Evolutionary conservation across 2,113 vertebrate species (phyloP).

Genomic region (Oreocharis arfaki): DNA sequence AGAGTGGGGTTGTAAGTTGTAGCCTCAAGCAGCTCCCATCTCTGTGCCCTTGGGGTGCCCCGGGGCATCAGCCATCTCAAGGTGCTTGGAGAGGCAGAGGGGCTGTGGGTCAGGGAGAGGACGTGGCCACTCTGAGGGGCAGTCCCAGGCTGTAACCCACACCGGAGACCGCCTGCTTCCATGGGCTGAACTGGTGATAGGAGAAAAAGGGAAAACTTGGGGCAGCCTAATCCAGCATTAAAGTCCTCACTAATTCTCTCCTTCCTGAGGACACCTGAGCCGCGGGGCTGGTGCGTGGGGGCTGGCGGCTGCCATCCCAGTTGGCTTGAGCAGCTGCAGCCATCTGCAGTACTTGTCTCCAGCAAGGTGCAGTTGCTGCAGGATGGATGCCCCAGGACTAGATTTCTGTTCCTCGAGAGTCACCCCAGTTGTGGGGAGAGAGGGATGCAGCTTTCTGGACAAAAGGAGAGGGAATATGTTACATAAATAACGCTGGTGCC

Average conservation of each 20-base stretch:
- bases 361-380: background rate
- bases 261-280: slow-evolving; percentile 62
- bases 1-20: accelerated
- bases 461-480: background rate
- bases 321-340: slow-evolving; percentile 50
- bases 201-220: background rate
- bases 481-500: background rate
- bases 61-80: accelerated
- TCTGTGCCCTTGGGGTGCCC: accelerated
- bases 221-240: slow-evolving; percentile 32
- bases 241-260: slow-evolving; percentile 34
- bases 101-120: background rate
- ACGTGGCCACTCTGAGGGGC: accelerated
- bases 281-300: background rate
- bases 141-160: background rate
- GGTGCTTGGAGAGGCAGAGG: background rate
- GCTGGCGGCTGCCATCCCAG: background rate
- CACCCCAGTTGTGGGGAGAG: background rate
- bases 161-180: background rate
- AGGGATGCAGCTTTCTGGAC: background rate
- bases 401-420: background rate
- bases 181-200: background rate
- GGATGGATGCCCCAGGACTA: background rate
- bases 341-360: background rate
- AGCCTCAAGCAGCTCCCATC: background rate